Base-by-base conservation (phyloP, 1,140 invertebrate species). In the Aradophagus sp. region DNA sequence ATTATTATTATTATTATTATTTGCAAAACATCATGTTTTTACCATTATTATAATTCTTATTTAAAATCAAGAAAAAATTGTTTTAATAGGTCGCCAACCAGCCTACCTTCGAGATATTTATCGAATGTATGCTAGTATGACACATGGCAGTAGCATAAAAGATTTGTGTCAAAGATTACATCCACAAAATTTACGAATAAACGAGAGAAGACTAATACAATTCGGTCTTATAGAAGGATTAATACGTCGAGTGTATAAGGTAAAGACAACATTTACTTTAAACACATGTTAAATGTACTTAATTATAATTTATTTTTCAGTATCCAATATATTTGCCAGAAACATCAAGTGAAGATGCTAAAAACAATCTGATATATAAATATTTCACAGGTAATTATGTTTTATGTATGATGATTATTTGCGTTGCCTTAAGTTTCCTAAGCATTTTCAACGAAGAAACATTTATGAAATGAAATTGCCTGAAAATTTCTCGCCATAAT, bases 161-260 rank as follows among this genome's bases (percentile, higher is more conserved):
- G 92, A 95, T 58, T 87, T 98, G 0, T 97, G 95, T 80, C 87
- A 93, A 50, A 87, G 95, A 34, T 86, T 92, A 72, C 92, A 92
- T 85, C 93, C 93, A 6, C 89, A 92, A 59, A 88, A 88, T 52
- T 83, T 94, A 50, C 82, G 88, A 55, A 92, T 95, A 55, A 92
- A 95, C 75, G 92, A 95, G 70, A 86, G 94, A n/a, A 92, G 91
- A 73, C 87, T 98, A n/a, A 90, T 98, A 0, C 93, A 95, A 76
- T 98, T 97, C 87, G 95, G 95, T 1, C 82, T 97, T 23, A 89
- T 97, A 45, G 92, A 97, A 80, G 93, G 92, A 0, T 86, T 97
- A 10, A 92, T 98, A 55, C 89, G 93, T 31, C 89, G 95, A 72
- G 88, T 98, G 4, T 91, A 95, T 61, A 94, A 94, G 80, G 91